Percentiles rank a stretch among this genome's conserved stretches.
Conservation (phyloP, 2,113 vertebrate species). For the Ictalurus punctatus region DNA sequence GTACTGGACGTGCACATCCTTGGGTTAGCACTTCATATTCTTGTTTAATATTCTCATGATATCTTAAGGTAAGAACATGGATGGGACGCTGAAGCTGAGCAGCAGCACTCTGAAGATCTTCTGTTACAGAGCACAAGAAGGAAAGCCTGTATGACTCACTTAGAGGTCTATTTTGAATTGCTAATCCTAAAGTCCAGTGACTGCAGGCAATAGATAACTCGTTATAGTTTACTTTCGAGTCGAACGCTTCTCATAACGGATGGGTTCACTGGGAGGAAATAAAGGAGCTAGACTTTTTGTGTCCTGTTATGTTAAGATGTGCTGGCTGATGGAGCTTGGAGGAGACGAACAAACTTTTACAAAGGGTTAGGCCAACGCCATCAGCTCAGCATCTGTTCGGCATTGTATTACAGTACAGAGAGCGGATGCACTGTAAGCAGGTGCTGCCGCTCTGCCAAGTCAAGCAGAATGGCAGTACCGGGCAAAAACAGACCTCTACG, state of each 20-base stretch:
- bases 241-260: background rate
- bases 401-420: slow-evolving; percentile 5
- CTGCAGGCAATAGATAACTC: background rate
- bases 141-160: background rate
- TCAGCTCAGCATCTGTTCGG: slow-evolving; percentile 10
- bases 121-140: background rate
- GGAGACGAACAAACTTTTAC: background rate
- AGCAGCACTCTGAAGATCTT: background rate
- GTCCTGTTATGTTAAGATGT: background rate
- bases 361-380: background rate
- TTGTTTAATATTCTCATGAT: background rate
- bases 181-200: background rate
- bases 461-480: background rate
- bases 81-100: background rate
- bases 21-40: background rate
- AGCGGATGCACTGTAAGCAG: slow-evolving; percentile 14
- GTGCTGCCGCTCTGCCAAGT: background rate
- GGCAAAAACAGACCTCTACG: background rate
- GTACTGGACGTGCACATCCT: background rate
- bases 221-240: background rate
- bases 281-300: background rate
- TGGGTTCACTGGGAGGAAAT: slow-evolving; percentile 1
- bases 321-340: slow-evolving; percentile 4
- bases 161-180: background rate
- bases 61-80: background rate